Evolutionary conservation across 2,797 vertebrate species (phyloP).

Genomic region (Meda fulgida): DNA sequence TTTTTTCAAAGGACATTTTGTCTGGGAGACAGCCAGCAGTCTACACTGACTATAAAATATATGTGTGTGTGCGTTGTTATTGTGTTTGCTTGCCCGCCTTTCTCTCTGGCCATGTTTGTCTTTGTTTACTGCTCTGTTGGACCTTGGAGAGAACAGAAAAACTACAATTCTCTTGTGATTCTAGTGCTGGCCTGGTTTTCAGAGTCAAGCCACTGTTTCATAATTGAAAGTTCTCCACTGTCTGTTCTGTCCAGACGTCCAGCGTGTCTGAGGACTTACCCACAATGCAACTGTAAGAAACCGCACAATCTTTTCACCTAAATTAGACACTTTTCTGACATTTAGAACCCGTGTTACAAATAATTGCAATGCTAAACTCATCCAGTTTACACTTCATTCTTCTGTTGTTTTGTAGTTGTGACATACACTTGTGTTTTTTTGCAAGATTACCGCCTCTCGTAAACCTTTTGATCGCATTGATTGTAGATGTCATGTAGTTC

Average conservation of each 20-base stretch:
- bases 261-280: conserved; percentile 53
- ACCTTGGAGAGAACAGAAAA: conserved; percentile 57
- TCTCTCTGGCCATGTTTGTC: conserved; percentile 44
- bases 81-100: conserved; percentile 36
- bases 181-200: conserved; percentile 61
- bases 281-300: conserved; percentile 20
- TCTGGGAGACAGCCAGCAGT: conserved; percentile 30
- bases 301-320: neutral
- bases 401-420: neutral
- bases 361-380: neutral
- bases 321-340: conserved; percentile 15
- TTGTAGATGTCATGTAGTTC: too few species aligned
- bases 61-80: conserved; percentile 10
- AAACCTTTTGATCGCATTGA: neutral
- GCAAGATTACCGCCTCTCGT: neutral
- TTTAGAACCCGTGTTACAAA: neutral
- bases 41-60: conserved; percentile 32
- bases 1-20: conserved; percentile 34
- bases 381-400: neutral
- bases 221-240: conserved; percentile 68
- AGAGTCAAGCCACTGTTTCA: conserved; percentile 58
- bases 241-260: conserved; percentile 63
- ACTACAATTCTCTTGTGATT: conserved; percentile 47
- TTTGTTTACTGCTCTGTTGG: conserved; percentile 50
- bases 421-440: neutral